Conservation (phyloP, 2,797 vertebrate genomes). For the Lacerta bilineata region DNA sequence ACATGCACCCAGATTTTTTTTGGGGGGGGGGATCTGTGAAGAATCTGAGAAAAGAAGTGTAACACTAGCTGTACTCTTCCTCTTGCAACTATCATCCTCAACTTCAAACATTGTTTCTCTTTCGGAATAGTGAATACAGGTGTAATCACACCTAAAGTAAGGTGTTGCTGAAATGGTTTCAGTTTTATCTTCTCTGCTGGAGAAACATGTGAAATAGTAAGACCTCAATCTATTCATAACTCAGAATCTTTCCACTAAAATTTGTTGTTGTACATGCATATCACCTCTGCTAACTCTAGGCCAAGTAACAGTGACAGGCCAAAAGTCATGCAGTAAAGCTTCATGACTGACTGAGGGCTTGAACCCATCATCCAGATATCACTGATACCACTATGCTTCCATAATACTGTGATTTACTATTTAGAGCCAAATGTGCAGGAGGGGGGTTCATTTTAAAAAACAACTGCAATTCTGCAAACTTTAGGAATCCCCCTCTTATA, state of each 20-base stretch:
- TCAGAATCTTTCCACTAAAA: neutral
- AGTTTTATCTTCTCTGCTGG: neutral
- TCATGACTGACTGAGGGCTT: neutral
- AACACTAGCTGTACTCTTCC: neutral
- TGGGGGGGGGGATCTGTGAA: neutral
- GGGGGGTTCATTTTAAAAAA: too few species aligned
- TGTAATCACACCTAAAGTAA: neutral
- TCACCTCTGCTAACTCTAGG: neutral
- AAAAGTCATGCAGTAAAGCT: neutral
- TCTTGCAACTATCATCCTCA: neutral
- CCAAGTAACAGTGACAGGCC: neutral
- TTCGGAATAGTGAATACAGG: too few species aligned
- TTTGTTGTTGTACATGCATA: neutral
- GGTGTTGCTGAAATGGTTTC: neutral
- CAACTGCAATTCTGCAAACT: too few species aligned
- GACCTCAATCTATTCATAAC: neutral
- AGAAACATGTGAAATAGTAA: neutral
- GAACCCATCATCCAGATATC: neutral
- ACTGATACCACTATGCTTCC: neutral
- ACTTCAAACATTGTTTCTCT: neutral
- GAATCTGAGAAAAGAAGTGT: neutral
- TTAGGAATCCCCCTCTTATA: too few species aligned
- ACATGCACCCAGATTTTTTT: neutral
- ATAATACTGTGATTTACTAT: neutral
- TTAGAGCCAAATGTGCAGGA: too few species aligned